phyloP scores from a whole-genome alignment of 2,888 invertebrate species.

The Digitonthophagus gazella region DNA sequence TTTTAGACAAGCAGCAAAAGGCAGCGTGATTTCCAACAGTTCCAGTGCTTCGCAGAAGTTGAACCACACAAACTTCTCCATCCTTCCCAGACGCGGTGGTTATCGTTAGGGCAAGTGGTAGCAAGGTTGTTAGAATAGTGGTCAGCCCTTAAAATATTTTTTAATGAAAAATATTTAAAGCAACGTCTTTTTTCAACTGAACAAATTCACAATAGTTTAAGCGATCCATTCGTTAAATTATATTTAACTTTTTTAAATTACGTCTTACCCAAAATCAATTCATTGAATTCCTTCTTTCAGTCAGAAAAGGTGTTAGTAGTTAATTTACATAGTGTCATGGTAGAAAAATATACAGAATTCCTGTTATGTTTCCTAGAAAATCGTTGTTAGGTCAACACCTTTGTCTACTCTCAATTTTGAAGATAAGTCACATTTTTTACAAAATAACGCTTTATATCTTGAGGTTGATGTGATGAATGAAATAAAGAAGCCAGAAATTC shows the following conservation, averaged over 20 bases:
- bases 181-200: background rate
- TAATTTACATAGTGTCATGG: background rate
- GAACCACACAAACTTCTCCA: conserved; percentile 2
- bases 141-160: background rate
- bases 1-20: background rate
- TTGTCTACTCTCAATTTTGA: background rate
- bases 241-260: background rate
- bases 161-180: conserved; percentile 1
- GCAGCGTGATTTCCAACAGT: background rate
- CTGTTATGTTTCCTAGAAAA: background rate
- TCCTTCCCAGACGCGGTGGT: conserved; percentile 1
- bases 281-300: background rate
- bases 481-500: background rate
- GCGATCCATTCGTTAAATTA: conserved; percentile 1
- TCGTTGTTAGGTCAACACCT: background rate
- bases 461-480: background rate
- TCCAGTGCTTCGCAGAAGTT: background rate
- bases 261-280: background rate
- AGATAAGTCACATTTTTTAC: background rate
- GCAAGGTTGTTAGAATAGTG: conserved; percentile 2
- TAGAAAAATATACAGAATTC: background rate
- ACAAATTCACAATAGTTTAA: background rate
- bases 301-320: conserved; percentile 1
- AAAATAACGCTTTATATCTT: background rate
- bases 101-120: background rate